phyloP scores from a whole-genome alignment of 1,140 invertebrate genomes.

The Drosophila athabasca region DNA sequence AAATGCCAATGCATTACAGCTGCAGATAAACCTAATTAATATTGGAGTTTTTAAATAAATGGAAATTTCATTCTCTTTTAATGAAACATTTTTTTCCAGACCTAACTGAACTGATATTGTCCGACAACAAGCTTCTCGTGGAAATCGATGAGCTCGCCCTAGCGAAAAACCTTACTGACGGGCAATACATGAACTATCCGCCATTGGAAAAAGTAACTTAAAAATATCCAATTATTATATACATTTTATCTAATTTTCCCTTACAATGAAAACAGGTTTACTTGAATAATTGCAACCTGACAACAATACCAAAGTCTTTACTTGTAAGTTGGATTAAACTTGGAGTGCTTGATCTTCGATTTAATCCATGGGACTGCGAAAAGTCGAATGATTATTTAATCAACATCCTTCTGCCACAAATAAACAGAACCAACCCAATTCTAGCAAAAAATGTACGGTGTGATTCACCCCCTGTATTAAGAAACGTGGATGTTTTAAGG shows the following conservation, averaged over 20 bases:
- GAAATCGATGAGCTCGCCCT: constrained; percentile 85
- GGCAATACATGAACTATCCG: constrained; percentile 58
- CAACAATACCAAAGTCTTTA: constrained; percentile 86
- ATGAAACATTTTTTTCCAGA: constrained; percentile 35
- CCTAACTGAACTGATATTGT: constrained; percentile 61
- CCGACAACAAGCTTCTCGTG: constrained; percentile 86
- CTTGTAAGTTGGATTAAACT: constrained; percentile 88
- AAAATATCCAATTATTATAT: not conserved
- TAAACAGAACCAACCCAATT: constrained; percentile 61
- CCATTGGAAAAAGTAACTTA: constrained; percentile 67
- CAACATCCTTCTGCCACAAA: constrained; percentile 85
- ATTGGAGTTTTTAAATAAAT: too few relatives aligned
- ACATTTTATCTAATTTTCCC: not conserved
- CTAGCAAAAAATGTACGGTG: constrained; percentile 84
- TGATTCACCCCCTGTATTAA: constrained; percentile 85
- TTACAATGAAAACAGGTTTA: constrained; percentile 84
- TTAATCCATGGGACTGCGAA: constrained; percentile 91
- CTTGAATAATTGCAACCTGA: constrained; percentile 88
- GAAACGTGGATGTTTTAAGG: constrained; percentile 85
- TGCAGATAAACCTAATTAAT: too few relatives aligned
- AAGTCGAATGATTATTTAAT: constrained; percentile 90
- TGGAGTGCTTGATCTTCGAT: constrained; percentile 86
- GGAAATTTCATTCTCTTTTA: too few relatives aligned
- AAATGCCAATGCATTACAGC: too few relatives aligned
- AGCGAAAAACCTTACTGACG: constrained; percentile 73